Evolutionary conservation across 2,888 invertebrate genomes (phyloP).

Genomic region (Lasioglossum villosulum): DNA sequence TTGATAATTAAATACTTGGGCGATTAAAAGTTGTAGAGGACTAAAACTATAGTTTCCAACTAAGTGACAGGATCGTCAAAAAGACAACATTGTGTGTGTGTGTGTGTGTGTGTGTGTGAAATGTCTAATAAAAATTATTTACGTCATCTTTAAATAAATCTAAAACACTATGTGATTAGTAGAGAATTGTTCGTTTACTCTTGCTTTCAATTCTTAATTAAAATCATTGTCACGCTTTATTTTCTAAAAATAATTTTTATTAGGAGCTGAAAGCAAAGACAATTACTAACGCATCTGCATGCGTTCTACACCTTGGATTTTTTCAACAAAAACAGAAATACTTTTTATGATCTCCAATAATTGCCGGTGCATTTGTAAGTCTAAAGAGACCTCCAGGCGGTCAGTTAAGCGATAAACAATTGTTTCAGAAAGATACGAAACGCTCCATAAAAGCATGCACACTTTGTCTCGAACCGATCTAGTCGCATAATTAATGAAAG

Average conservation of each 20-base stretch:
- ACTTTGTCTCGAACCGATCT: background rate
- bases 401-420: background rate
- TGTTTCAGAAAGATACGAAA: background rate
- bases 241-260: background rate
- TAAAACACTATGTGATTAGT: background rate
- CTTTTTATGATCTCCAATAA: background rate
- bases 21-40: background rate
- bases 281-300: background rate
- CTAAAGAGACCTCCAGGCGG: background rate
- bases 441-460: background rate
- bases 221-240: background rate
- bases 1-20: background rate
- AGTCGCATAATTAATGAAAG: constrained; percentile 41
- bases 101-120: too few species aligned
- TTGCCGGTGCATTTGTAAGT: background rate
- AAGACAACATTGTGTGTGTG: too few species aligned
- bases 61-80: too few species aligned
- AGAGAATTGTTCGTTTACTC: too few species aligned
- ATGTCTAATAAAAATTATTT: background rate
- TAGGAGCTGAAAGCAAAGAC: too few species aligned
- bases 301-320: background rate
- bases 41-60: background rate
- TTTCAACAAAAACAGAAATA: background rate
- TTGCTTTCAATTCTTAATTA: too few species aligned
- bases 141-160: background rate